Percentiles rank a stretch among this genome's conserved stretches.
phyloP scores from a whole-genome alignment of 2,888 invertebrate species.

The Tortricodes alternella region DNA sequence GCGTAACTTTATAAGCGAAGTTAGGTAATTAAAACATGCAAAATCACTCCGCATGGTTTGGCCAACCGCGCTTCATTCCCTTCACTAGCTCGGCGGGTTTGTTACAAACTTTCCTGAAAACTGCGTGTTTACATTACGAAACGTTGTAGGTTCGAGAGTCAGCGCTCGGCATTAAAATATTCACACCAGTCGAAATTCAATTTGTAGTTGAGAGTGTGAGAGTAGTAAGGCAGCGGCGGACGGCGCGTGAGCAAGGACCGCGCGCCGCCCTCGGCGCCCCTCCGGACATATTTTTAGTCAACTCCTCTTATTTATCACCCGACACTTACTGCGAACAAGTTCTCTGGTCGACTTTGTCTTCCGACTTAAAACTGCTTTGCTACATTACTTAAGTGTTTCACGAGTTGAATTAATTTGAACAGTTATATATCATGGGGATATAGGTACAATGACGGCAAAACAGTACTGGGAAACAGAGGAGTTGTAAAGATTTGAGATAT shows the following conservation, averaged over 20 bases:
- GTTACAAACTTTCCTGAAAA: slow-evolving; percentile 41
- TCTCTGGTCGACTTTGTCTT: slow-evolving; percentile 31
- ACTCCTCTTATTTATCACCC: slow-evolving; percentile 45
- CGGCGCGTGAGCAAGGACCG: slow-evolving; percentile 32
- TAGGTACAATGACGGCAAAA: slow-evolving; percentile 12
- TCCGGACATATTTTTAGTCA: slow-evolving; percentile 44
- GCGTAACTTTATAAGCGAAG: neutral
- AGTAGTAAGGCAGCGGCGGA: slow-evolving; percentile 46
- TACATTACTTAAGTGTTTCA: slow-evolving; percentile 29
- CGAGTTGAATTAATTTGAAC: slow-evolving; percentile 29
- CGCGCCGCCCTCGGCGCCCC: slow-evolving; percentile 31
- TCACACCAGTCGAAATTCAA: slow-evolving; percentile 67
- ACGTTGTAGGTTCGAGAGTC: slow-evolving; percentile 55
- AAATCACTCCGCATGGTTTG: slow-evolving; percentile 32
- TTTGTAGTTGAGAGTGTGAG: slow-evolving; percentile 61
- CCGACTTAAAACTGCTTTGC: slow-evolving; percentile 29
- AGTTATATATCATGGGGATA: slow-evolving; percentile 15
- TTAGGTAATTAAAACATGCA: slow-evolving; percentile 35
- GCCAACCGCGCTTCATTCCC: slow-evolving; percentile 4
- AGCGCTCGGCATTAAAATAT: slow-evolving; percentile 65
- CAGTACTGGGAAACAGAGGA: slow-evolving; percentile 2
- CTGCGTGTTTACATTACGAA: slow-evolving; percentile 52
- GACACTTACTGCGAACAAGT: slow-evolving; percentile 42
- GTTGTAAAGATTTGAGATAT: slow-evolving; percentile 17
- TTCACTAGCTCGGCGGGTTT: slow-evolving; percentile 12